Percentiles rank a stretch among this genome's conserved stretches.
phyloP scores from a whole-genome alignment of 1,140 invertebrate species.

The Conus ventricosus region DNA sequence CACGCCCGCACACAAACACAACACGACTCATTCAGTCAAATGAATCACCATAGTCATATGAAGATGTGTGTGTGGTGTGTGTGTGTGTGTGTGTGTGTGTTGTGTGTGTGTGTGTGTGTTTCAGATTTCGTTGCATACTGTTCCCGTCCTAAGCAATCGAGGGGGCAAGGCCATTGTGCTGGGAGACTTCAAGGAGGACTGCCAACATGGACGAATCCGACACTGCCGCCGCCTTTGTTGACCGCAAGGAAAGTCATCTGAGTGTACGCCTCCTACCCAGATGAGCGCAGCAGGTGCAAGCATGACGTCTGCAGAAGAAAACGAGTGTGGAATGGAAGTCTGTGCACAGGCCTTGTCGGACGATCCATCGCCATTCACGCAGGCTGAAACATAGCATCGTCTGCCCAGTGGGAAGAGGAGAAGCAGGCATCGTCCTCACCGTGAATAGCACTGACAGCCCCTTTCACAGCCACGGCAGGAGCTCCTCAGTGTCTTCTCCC shows the following conservation, averaged over 20 bases:
- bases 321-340: not conserved
- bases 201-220: not conserved
- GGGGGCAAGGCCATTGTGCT: not conserved
- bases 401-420: not conserved
- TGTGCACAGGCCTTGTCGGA: not conserved
- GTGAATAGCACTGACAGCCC: not conserved
- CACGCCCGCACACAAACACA: not conserved
- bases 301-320: not conserved
- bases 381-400: not conserved
- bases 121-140: not conserved
- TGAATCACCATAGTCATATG: not conserved
- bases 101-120: not conserved
- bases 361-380: not conserved
- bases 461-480: not conserved
- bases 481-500: too few species aligned
- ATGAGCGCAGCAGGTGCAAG: not conserved
- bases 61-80: not conserved
- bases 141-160: not conserved
- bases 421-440: too few species aligned
- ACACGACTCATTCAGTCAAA: not conserved
- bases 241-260: conserved; percentile 19
- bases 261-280: not conserved
- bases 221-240: not conserved
- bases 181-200: not conserved
- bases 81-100: too few species aligned